Evolutionary conservation across 2,888 invertebrate genomes (phyloP).

Genomic region (Adelognathus sp.): DNA sequence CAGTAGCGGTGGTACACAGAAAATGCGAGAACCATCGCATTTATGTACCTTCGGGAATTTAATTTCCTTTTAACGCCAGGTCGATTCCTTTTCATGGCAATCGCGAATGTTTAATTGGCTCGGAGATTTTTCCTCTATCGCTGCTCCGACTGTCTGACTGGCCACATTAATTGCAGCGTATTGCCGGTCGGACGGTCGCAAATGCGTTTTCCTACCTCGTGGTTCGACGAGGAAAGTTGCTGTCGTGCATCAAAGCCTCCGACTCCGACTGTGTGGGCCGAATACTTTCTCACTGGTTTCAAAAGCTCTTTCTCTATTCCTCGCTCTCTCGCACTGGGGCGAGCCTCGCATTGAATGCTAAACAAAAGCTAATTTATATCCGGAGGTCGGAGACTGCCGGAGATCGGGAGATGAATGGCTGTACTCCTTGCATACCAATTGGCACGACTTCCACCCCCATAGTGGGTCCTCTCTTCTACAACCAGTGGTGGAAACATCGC

Average conservation of each 20-base stretch:
- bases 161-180: constrained; percentile 77
- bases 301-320: not conserved
- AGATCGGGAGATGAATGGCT: constrained; percentile 81
- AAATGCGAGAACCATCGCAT: constrained; percentile 20
- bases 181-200: constrained; percentile 60
- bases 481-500: constrained; percentile 18
- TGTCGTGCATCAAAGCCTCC: constrained; percentile 1
- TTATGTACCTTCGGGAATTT: constrained; percentile 65
- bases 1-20: constrained; percentile 3
- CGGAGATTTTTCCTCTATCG: constrained; percentile 12
- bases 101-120: constrained; percentile 72
- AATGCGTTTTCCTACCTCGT: not conserved
- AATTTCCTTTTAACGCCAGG: constrained; percentile 70
- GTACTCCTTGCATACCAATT: constrained; percentile 79
- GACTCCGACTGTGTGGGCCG: not conserved
- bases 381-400: constrained; percentile 77
- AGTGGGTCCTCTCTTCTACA: not conserved
- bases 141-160: constrained; percentile 58
- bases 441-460: constrained; percentile 53
- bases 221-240: not conserved
- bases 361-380: constrained; percentile 81
- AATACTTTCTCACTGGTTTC: not conserved
- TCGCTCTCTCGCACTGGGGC: constrained; percentile 62
- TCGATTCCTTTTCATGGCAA: constrained; percentile 72
- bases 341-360: constrained; percentile 79